Evolutionary conservation across 2,888 invertebrate genomes (phyloP), one percentile per base, ranked within the genome.

Genomic region (Meteorus colon): DNA sequence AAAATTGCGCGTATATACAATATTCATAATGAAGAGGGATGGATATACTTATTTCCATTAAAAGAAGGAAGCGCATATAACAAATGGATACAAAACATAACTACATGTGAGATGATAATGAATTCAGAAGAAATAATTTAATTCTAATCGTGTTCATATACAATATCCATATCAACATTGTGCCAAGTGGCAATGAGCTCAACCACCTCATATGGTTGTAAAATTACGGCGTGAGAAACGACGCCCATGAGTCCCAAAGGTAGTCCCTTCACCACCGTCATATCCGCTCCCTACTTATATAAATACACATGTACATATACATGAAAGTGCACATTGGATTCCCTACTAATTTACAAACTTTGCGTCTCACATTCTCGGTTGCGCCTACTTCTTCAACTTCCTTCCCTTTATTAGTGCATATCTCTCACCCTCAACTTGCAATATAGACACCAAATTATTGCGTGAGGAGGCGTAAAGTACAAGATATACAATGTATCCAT

Each of bases 221-320:
- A 34, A 65, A 65, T 65, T 65, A 48, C 29, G 51, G 68, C 68
- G 68, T 68, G 68, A 51, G 68, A 68, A 68, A 68, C 55, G 51
- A 68, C 68, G 68, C 68, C 55, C 29, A 68, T 16, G 19, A 68
- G 29, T 19, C 51, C 48, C 41, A 68, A 68, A 55, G n/a, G 66
- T 31, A 68, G 48, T 12, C 19, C 45, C 68, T 51, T 51, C 51
- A 27, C 31, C 29, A 31, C 29, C 51, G 4, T 10, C 67, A n/a
- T 63, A 63, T 63, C 63, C 63, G 34, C 34, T 10, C 14, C 1
- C 31, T 16, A 45, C 34, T 29, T 29, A 19, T 12, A 34, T 16
- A 55, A 27, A 19, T 24, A 31, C 6, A 51, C 8, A 68, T 68
- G 5, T 16, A 68, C 12, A 66, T 66, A 41, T 68, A 51, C 48